These are phyloP conservation scores for Akabosia matsudoensis DNA, from an alignment of 1,140 invertebrate species.

Conservation along the genomic window DNA sequence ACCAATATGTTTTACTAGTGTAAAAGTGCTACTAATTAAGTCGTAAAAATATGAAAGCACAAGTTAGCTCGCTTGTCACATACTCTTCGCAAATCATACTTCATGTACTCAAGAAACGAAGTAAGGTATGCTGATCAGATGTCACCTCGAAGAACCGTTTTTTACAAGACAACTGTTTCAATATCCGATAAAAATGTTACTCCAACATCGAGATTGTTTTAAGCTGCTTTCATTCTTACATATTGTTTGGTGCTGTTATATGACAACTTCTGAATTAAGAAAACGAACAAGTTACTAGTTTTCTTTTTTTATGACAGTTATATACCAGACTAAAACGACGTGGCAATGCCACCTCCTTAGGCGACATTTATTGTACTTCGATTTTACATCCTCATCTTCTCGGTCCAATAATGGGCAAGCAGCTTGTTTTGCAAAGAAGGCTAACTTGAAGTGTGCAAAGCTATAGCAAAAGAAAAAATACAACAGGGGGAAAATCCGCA, in stretches of 20 bases:
- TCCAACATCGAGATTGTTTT: too few species aligned
- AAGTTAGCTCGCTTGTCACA: too few species aligned
- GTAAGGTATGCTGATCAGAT: too few species aligned
- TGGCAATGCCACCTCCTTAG: neutral
- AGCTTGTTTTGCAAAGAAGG: slow-evolving; percentile 21
- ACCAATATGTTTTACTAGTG: too few species aligned
- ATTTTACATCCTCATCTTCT: neutral
- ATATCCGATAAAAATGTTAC: too few species aligned
- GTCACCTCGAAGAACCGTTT: too few species aligned
- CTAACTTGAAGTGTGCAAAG: slow-evolving; percentile 9
- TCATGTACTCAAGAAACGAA: too few species aligned
- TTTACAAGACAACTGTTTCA: too few species aligned
- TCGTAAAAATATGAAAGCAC: too few species aligned
- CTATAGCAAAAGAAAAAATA: neutral
- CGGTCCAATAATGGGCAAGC: neutral
- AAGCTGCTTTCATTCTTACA: neutral
- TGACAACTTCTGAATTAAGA: too few species aligned
- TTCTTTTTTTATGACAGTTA: slow-evolving; percentile 14
- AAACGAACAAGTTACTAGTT: neutral
- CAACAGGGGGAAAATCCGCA: neutral
- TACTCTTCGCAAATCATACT: too few species aligned
- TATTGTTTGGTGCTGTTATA: neutral
- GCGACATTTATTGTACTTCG: neutral
- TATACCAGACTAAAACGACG: neutral
- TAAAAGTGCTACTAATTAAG: too few species aligned